phyloP scores from a whole-genome alignment of 2,797 vertebrate species.

The Phataginus tetradactyla region DNA sequence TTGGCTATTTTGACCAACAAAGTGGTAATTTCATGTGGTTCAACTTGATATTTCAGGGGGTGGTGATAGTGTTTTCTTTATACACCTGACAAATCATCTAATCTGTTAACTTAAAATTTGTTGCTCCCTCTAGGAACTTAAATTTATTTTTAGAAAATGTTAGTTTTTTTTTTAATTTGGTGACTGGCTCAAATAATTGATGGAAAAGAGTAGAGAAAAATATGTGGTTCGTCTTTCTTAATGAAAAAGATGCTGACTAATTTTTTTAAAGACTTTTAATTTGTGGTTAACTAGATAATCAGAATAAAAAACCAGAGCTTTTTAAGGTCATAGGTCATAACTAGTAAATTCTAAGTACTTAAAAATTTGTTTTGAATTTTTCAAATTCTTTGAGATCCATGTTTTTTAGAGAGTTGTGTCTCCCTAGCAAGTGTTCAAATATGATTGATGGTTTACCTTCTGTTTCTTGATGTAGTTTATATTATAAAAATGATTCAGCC shows the following conservation, averaged over 20 bases:
- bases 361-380: conserved; percentile 64
- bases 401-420: conserved; percentile 60
- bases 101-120: not conserved
- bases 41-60: not conserved
- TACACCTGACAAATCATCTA: not conserved
- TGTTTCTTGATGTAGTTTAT: not conserved
- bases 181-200: not conserved
- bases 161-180: not conserved
- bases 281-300: conserved; percentile 57
- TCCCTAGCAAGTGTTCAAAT: conserved; percentile 53
- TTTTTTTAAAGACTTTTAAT: conserved; percentile 39
- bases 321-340: not conserved
- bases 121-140: not conserved
- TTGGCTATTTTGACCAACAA: not conserved
- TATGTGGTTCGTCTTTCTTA: not conserved
- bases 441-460: conserved; percentile 45
- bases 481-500: not conserved
- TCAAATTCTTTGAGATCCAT: conserved; percentile 62
- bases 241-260: not conserved
- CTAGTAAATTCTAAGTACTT: conserved; percentile 62
- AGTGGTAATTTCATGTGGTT: not conserved
- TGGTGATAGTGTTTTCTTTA: not conserved
- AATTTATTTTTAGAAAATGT: no score
- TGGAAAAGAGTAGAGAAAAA: not conserved
- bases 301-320: conserved; percentile 61